Conservation (phyloP, 2,797 vertebrate genomes). For the Alfaro cultratus region DNA sequence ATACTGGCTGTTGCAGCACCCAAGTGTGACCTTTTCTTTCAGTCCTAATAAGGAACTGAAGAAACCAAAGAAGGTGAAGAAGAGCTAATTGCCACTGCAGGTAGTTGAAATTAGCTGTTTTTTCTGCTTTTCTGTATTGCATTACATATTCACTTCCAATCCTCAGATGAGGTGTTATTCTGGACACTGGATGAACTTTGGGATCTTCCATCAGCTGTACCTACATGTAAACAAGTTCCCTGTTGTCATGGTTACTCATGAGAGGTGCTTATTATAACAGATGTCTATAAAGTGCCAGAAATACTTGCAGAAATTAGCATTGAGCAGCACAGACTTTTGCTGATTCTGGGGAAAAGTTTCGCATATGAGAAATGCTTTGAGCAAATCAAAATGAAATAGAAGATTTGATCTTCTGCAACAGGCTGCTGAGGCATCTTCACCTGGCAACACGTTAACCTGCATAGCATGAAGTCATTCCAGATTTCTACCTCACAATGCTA, state of each 20-base stretch:
- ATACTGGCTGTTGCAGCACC: not conserved
- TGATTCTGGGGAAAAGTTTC: not conserved
- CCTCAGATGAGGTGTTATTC: not conserved
- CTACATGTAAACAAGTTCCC: slow-evolving; percentile 1
- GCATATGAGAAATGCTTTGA: not conserved
- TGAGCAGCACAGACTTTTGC: not conserved
- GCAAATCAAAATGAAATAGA: not conserved
- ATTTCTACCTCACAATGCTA: not conserved
- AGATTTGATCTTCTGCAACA: not conserved
- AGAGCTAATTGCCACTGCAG: too few species aligned
- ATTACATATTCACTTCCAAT: not conserved
- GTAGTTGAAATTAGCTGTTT: not conserved
- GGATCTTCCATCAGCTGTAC: not conserved
- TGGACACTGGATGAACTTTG: not conserved
- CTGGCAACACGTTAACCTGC: not conserved
- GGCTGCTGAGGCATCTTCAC: not conserved
- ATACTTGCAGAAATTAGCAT: not conserved
- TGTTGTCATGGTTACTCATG: slow-evolving; percentile 3
- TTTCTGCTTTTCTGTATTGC: not conserved
- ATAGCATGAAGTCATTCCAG: not conserved
- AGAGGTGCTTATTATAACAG: too few species aligned
- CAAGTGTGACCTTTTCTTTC: not conserved
- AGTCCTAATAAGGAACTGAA: not conserved
- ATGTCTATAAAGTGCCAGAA: not conserved
- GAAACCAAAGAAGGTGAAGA: not conserved